phyloP scores from a whole-genome alignment of 2,888 invertebrate species.

The Euzophera pinguis region DNA sequence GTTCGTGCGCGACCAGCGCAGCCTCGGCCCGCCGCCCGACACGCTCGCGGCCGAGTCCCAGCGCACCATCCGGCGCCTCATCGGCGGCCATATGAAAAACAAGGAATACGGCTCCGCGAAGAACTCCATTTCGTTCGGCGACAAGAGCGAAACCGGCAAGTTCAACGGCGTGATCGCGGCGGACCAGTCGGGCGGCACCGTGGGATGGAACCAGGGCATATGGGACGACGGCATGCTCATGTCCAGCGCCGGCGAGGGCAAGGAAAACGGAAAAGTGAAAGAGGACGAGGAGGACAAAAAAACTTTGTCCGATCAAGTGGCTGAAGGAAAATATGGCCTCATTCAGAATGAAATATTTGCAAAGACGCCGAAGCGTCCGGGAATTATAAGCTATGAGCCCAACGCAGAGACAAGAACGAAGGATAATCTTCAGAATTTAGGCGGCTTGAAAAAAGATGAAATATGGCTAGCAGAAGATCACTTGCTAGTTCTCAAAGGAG shows the following conservation, averaged over 20 bases:
- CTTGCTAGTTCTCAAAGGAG: constrained; percentile 89
- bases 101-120: constrained; percentile 64
- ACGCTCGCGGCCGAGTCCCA: constrained; percentile 57
- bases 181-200: constrained; percentile 72
- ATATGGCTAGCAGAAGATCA: constrained; percentile 96
- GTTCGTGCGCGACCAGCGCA: constrained; percentile 75
- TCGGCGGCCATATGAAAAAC: constrained; percentile 83
- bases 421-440: constrained; percentile 88
- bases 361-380: constrained; percentile 85
- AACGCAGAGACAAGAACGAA: constrained; percentile 88
- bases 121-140: constrained; percentile 57
- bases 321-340: constrained; percentile 93
- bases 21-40: constrained; percentile 56
- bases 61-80: constrained; percentile 82
- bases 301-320: constrained; percentile 92
- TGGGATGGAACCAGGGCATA: constrained; percentile 76
- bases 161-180: constrained; percentile 60
- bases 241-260: constrained; percentile 85
- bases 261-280: constrained; percentile 67
- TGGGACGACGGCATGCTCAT: constrained; percentile 85
- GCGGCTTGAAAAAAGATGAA: constrained; percentile 90
- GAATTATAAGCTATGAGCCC: constrained; percentile 88
- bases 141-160: constrained; percentile 64
- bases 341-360: constrained; percentile 91
- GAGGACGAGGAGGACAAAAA: constrained; percentile 87